Evolutionary conservation across 2,113 vertebrate species (phyloP).

Genomic region (Scophthalmus maximus): DNA sequence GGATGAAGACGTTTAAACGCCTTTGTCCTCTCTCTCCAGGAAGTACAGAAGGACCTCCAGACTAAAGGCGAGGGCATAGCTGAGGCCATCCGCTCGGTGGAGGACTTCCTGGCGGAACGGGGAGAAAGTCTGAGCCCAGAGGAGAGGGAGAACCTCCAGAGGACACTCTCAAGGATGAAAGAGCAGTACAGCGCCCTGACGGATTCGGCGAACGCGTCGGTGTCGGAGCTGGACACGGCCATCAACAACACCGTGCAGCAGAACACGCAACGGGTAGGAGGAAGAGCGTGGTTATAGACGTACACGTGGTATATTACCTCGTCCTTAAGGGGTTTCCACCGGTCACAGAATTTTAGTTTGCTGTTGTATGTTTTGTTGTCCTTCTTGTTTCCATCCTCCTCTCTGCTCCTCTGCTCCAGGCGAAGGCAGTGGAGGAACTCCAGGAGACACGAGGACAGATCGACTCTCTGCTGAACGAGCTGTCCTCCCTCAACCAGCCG

Average conservation of each 20-base stretch:
- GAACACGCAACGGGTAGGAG: conserved; percentile 91
- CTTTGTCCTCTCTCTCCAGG: conserved; percentile 74
- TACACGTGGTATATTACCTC: background rate
- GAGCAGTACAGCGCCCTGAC: conserved; percentile 87
- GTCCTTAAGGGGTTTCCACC: background rate
- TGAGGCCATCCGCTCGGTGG: conserved; percentile 85
- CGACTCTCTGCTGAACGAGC: conserved; percentile 83
- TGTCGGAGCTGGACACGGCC: conserved; percentile 86
- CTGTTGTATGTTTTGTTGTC: too few species aligned
- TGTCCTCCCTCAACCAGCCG: conserved; percentile 71
- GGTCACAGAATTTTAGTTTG: too few species aligned
- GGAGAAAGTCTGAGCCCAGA: conserved; percentile 84
- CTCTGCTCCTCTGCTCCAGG: conserved; percentile 75
- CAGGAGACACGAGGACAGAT: conserved; percentile 91
- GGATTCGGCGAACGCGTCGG: conserved; percentile 80
- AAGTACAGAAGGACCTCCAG: conserved; percentile 89
- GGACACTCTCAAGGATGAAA: conserved; percentile 85
- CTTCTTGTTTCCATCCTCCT: background rate
- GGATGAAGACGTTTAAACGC: background rate
- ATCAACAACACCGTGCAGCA: conserved; percentile 90
- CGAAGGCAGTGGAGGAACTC: conserved; percentile 91
- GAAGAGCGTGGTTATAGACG: background rate
- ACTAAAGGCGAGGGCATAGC: conserved; percentile 81
- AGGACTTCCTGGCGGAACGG: conserved; percentile 91
- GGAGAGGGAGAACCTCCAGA: conserved; percentile 84